Conservation (phyloP, 2,113 vertebrate species). For the Poeciliopsis occidentalis region DNA sequence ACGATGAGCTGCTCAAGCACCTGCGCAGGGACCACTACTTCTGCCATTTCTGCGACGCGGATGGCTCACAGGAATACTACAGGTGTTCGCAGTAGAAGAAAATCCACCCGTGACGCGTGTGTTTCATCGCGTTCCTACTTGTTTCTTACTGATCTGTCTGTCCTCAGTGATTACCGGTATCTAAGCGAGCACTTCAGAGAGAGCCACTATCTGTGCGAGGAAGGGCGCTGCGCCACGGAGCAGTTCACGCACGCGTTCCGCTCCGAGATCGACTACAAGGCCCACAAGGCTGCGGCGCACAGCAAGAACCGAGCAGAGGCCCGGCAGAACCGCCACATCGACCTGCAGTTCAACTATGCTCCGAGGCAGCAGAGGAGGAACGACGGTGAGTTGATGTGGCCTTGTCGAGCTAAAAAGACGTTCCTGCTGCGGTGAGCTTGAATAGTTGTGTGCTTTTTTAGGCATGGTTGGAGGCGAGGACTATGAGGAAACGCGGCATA, state of each 20-base stretch:
- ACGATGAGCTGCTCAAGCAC: slow-evolving; percentile 95
- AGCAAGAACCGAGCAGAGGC: slow-evolving; percentile 96
- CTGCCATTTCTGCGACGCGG: slow-evolving; percentile 97
- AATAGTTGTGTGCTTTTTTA: slow-evolving; percentile 42
- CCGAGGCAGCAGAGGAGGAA: slow-evolving; percentile 85
- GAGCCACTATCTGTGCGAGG: slow-evolving; percentile 95
- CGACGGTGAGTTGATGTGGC: slow-evolving; percentile 80
- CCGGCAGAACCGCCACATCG: slow-evolving; percentile 96
- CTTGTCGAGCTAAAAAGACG: not conserved
- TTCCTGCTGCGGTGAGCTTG: not conserved
- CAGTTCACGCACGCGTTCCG: slow-evolving; percentile 98
- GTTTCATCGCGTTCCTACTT: not conserved
- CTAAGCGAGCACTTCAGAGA: slow-evolving; percentile 95
- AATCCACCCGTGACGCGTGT: not conserved
- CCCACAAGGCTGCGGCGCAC: slow-evolving; percentile 91
- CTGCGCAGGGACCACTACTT: slow-evolving; percentile 95
- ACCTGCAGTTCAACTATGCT: slow-evolving; percentile 91
- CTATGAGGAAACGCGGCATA: slow-evolving; percentile 88
- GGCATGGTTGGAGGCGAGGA: slow-evolving; percentile 87
- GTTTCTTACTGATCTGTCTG: not conserved
- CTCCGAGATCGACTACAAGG: slow-evolving; percentile 96
- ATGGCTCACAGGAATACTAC: slow-evolving; percentile 98
- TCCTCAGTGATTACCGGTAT: slow-evolving; percentile 88
- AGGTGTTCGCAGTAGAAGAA: slow-evolving; percentile 73
- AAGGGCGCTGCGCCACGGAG: slow-evolving; percentile 90